Evolutionary conservation across 2,113 vertebrate species (phyloP).

Genomic region (Sceloporus undulatus): DNA sequence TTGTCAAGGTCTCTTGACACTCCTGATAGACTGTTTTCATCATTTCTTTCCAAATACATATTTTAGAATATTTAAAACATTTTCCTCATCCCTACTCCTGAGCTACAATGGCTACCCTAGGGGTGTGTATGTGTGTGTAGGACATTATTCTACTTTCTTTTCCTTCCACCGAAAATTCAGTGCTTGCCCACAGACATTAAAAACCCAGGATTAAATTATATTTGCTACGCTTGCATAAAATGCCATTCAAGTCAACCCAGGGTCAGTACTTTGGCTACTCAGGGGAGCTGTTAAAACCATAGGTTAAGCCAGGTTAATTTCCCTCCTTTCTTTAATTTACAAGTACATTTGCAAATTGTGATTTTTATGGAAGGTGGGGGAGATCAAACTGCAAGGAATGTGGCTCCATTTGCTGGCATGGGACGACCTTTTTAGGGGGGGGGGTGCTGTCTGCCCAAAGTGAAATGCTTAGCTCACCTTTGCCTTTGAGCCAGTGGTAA

Average conservation of each 20-base stretch:
- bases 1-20: no score
- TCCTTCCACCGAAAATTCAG: constrained; percentile 60
- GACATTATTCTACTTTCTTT: constrained; percentile 5
- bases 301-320: constrained; percentile 62
- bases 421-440: constrained; percentile 4
- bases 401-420: background rate
- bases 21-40: no score
- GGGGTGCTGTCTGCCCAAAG: background rate
- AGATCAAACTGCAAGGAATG: constrained; percentile 28
- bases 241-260: constrained; percentile 54
- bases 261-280: constrained; percentile 59
- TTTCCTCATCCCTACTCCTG: no score
- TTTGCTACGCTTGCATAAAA: constrained; percentile 65
- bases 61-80: no score
- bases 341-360: constrained; percentile 46
- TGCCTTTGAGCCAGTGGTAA: constrained; percentile 53
- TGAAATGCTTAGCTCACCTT: constrained; percentile 42
- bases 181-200: constrained; percentile 59
- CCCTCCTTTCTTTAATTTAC: constrained; percentile 50
- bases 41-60: no score
- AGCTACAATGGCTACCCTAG: no score
- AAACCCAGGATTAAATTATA: constrained; percentile 52
- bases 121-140: no score
- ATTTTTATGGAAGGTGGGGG: constrained; percentile 48
- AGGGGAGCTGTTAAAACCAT: constrained; percentile 55